These are phyloP conservation scores for Platyscapa corneri DNA, from an alignment of 1,140 invertebrate genomes.

Conservation along the genomic window DNA sequence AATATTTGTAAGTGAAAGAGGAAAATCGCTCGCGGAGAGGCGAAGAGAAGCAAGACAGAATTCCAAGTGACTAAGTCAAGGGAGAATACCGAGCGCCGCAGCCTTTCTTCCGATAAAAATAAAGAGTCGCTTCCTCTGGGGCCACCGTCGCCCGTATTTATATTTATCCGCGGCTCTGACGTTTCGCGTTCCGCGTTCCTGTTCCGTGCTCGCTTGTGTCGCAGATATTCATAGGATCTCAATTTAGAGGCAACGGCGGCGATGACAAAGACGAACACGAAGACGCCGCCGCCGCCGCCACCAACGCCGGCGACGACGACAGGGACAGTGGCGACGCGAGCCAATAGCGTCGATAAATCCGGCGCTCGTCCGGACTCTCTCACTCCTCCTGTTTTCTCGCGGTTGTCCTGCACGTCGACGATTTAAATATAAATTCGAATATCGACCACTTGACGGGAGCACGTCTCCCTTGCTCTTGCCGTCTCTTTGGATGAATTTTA, in stretches of 20 bases:
- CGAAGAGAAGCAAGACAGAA: neutral
- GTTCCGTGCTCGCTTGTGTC: constrained; percentile 37
- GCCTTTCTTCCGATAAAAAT: constrained; percentile 44
- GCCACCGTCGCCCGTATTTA: constrained; percentile 15
- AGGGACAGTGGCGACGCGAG: constrained; percentile 3
- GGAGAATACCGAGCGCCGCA: constrained; percentile 17
- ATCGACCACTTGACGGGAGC: constrained; percentile 9
- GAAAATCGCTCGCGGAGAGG: neutral
- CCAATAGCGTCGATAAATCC: constrained; percentile 51
- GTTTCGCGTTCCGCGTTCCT: constrained; percentile 55
- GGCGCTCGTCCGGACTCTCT: constrained; percentile 47
- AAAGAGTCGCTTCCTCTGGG: constrained; percentile 37
- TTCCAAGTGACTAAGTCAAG: neutral
- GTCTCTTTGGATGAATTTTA: neutral
- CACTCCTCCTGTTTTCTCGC: neutral
- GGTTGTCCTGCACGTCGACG: neutral
- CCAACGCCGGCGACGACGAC: too few relatives aligned
- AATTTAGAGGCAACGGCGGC: constrained; percentile 43
- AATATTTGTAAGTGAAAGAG: neutral
- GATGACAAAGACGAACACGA: neutral
- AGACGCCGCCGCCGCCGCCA: neutral
- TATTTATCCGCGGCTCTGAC: constrained; percentile 41
- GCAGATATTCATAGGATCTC: constrained; percentile 35
- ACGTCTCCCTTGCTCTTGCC: neutral
- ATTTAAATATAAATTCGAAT: constrained; percentile 29